Evolutionary conservation across 2,888 invertebrate genomes (phyloP).

Genomic region (Meiosimyza platycephala): DNA sequence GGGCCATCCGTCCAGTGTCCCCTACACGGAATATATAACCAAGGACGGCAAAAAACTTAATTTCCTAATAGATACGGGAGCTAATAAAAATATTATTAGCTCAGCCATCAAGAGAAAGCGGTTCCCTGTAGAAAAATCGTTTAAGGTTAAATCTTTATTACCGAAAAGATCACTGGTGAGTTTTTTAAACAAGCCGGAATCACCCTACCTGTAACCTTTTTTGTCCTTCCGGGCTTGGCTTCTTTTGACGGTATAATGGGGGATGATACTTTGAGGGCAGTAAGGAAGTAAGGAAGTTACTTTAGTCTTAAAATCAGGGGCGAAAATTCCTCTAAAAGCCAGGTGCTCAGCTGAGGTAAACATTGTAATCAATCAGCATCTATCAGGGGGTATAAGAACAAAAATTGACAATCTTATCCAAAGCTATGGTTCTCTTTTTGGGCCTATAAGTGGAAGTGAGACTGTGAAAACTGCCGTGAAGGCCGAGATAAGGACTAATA

Average conservation of each 20-base stretch:
- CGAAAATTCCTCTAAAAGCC: neutral
- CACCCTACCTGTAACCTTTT: neutral
- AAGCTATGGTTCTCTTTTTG: neutral
- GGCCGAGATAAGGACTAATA: slow-evolving; percentile 56
- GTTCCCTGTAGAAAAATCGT: too few species aligned
- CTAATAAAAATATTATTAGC: too few species aligned
- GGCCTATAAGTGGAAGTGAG: neutral
- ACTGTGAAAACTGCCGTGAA: slow-evolving; percentile 40
- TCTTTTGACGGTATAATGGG: slow-evolving; percentile 2
- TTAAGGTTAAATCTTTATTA: too few species aligned
- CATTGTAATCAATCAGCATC: neutral
- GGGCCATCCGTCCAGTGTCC: too few species aligned
- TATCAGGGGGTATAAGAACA: neutral
- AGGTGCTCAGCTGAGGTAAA: neutral
- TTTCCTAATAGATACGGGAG: too few species aligned
- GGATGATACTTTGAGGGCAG: neutral
- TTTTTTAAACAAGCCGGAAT: slow-evolving; percentile 9
- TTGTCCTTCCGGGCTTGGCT: slow-evolving; percentile 2
- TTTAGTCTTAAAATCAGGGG: neutral
- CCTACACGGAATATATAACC: too few species aligned
- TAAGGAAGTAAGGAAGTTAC: neutral
- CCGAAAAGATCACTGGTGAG: neutral
- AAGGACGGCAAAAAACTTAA: too few species aligned
- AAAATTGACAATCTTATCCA: neutral
- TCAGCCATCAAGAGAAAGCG: too few species aligned